Percentiles rank a stretch among this genome's conserved stretches.
phyloP scores from a whole-genome alignment of 1,140 invertebrate species.

The Paramacrobiotus metropolitanus region DNA sequence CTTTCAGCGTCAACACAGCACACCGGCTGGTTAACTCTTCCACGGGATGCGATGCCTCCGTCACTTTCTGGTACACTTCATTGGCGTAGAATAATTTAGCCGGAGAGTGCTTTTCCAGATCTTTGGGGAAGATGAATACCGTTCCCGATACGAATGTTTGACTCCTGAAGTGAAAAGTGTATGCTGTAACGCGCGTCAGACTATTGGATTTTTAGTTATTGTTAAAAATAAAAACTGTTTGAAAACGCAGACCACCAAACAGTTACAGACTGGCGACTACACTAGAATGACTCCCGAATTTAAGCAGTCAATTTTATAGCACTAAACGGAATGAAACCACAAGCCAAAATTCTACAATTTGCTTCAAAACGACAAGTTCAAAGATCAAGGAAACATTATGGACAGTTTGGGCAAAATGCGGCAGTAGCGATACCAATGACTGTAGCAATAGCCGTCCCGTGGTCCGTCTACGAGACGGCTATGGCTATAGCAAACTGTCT shows the following conservation, averaged over 20 bases:
- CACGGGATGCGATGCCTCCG: conserved; percentile 67
- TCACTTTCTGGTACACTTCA: conserved; percentile 54
- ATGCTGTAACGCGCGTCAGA: background rate
- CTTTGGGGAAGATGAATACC: conserved; percentile 63
- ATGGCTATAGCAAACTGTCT: too few species aligned
- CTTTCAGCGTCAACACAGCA: conserved; percentile 61
- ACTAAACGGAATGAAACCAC: conserved; percentile 8
- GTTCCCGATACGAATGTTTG: conserved; percentile 76
- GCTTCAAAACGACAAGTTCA: conserved; percentile 30
- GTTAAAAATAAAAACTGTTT: too few species aligned
- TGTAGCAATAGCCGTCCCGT: too few species aligned
- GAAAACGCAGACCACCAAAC: too few species aligned
- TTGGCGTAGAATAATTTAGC: conserved; percentile 67
- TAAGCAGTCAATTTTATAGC: conserved; percentile 7
- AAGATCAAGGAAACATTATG: background rate
- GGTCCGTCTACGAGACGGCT: too few species aligned
- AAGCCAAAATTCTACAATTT: conserved; percentile 20
- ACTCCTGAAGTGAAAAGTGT: conserved; percentile 34
- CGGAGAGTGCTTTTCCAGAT: conserved; percentile 44
- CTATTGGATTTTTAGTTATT: too few species aligned
- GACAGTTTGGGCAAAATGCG: too few species aligned
- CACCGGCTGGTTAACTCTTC: conserved; percentile 74
- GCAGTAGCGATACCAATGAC: too few species aligned
- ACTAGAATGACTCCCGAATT: too few species aligned
- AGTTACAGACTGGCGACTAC: too few species aligned